phyloP scores from a whole-genome alignment of 2,113 vertebrate species.

The Plotosus lineatus region DNA sequence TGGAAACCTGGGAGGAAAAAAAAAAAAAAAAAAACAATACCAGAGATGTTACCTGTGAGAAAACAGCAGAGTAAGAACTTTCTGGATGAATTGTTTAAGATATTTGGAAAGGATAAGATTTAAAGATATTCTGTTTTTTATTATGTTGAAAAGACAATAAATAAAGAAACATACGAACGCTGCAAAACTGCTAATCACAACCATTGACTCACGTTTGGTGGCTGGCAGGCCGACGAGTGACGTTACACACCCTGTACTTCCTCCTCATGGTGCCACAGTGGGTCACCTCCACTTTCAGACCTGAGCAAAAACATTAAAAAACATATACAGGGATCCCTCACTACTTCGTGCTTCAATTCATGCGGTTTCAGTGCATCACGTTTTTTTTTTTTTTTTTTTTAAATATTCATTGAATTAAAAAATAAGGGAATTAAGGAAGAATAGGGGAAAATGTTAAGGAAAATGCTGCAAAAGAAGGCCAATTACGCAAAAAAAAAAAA shows the following conservation, averaged over 20 bases:
- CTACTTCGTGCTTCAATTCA: no score
- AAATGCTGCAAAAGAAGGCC: no score
- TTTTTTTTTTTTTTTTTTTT: no score
- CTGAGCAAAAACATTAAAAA: slow-evolving; percentile 60
- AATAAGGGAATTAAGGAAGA: no score
- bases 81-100: not conserved
- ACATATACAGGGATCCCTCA: no score
- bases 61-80: not conserved
- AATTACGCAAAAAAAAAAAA: no score
- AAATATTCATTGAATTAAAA: no score
- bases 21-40: not conserved
- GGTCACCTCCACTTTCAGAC: slow-evolving; percentile 98
- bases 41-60: not conserved
- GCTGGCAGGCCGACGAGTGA: slow-evolving; percentile 90
- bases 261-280: slow-evolving; percentile 97
- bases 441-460: no score
- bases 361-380: no score
- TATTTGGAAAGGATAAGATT: not conserved
- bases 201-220: slow-evolving; percentile 87
- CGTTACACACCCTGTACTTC: slow-evolving; percentile 96
- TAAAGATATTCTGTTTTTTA: not conserved
- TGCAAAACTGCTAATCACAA: not conserved
- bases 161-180: not conserved
- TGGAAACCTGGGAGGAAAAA: slow-evolving; percentile 80
- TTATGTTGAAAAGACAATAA: not conserved